Evolutionary conservation across 2,888 invertebrate genomes (phyloP), one percentile per base, ranked within the genome.

Genomic region (Nemoura dubitans): DNA sequence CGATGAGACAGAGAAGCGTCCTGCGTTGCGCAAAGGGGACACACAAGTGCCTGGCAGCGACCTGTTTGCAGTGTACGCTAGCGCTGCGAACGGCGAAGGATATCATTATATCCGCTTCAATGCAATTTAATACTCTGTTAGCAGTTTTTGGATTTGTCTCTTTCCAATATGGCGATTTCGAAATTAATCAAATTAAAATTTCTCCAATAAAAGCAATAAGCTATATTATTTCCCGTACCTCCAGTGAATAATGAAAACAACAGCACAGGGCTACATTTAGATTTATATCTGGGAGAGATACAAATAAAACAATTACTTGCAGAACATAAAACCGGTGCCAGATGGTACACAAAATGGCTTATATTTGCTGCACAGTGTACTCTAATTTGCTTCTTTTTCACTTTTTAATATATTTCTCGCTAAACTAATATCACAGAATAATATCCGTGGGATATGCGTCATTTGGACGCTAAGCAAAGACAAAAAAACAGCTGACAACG

Each of bases 101-200:
- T 16, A 21, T 10, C 3, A 59, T 59, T 59, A 59, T 59, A 21
- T 16, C 21, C 10, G 14, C 21, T 59, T 59, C 16, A 16, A 59
- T 1, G 16, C 10, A 21, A 59, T 59, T 10, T 59, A 2, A 3
- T 10, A 10, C 21, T 59, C 21, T 3, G 59, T 7, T 59, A 3
- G 21, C 59, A 59, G 59, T 21, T 10, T 59, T 59, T 21, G 21
- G 59, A 59, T 59, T 59, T 59, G 59, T 59, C 59, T 59, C 59
- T 36, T 10, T 36, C 59, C 6, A 59, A 21, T 21, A 59, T 16
- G 21, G 59, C 59, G 59, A 21, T 10, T 16, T 59, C 59, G 21
- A 59, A 59, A 59, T 59, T 59, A 59, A 59, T 59, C 59, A 59
- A 59, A 59, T 59, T 59, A 59, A 59, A 59, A 59, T 59, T 59